Evolutionary conservation across 1,140 invertebrate genomes (phyloP).

Genomic region (Lepeophtheirus salmonis): DNA sequence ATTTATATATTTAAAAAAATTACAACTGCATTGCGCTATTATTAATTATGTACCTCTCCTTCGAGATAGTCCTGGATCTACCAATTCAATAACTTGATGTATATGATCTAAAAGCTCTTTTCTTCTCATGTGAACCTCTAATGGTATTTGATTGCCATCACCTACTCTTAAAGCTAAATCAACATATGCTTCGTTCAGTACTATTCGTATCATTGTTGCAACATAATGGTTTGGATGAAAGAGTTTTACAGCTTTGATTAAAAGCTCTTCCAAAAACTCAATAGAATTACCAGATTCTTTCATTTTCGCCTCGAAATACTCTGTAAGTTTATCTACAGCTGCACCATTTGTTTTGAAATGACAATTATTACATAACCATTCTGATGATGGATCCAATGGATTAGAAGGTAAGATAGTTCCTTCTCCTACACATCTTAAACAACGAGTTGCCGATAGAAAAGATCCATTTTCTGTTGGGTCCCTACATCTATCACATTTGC

Average conservation of each 20-base stretch:
- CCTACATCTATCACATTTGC: constrained; percentile 21
- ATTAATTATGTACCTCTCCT: background rate
- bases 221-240: constrained; percentile 13
- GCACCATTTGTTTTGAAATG: background rate
- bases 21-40: background rate
- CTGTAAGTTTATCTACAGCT: constrained; percentile 6
- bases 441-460: constrained; percentile 21
- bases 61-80: constrained; percentile 6
- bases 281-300: background rate
- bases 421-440: constrained; percentile 4
- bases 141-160: background rate
- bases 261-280: constrained; percentile 8
- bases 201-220: constrained; percentile 1
- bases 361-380: constrained; percentile 4
- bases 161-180: background rate
- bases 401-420: background rate
- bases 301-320: constrained; percentile 8
- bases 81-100: constrained; percentile 10
- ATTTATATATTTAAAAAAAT: background rate
- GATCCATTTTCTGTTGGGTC: constrained; percentile 24
- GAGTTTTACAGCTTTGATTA: constrained; percentile 3
- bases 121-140: constrained; percentile 10
- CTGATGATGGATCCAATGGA: background rate
- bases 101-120: constrained; percentile 8
- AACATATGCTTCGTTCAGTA: constrained; percentile 6